A percentile compares a stretch with the other conserved stretches of the same genome.
Conservation (phyloP, 2,113 vertebrate species). For the Cinclus cinclus region DNA sequence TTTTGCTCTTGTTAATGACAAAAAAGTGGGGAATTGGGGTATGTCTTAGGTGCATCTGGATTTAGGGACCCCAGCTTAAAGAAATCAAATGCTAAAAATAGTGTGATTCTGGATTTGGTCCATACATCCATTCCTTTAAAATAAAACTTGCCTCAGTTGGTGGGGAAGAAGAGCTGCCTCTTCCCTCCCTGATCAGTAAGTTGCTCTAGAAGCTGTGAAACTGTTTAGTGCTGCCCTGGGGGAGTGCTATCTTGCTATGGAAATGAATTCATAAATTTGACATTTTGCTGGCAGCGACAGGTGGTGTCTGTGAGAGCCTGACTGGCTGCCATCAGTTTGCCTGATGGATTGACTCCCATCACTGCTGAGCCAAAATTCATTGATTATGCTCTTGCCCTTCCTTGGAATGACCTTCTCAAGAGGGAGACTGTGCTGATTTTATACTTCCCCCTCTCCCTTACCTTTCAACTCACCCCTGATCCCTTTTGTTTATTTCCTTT, state of each 20-base stretch:
- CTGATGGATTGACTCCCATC: slow-evolving; percentile 65
- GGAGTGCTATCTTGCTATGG: slow-evolving; percentile 51
- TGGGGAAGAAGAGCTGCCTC: neutral
- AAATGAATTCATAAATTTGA: slow-evolving; percentile 69
- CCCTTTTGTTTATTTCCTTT: neutral
- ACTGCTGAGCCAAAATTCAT: slow-evolving; percentile 18
- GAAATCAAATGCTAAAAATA: neutral
- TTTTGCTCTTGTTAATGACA: neutral
- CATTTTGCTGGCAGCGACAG: slow-evolving; percentile 49
- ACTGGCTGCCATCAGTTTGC: slow-evolving; percentile 27
- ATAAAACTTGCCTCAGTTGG: neutral
- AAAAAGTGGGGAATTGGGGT: neutral
- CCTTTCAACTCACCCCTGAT: neutral
- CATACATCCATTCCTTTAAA: neutral
- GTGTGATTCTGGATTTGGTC: neutral
- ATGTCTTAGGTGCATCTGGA: neutral
- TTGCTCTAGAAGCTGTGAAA: slow-evolving; percentile 42
- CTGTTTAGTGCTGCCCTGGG: neutral
- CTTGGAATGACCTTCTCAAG: slow-evolving; percentile 49
- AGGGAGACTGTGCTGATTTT: neutral
- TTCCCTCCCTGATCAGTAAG: slow-evolving; percentile 1
- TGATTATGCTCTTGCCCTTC: slow-evolving; percentile 32
- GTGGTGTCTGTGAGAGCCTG: slow-evolving; percentile 17
- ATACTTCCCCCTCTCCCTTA: no score
- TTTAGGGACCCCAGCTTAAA: neutral